A percentile compares a stretch with the other conserved stretches of the same genome.
phyloP scores from a whole-genome alignment of 1,140 invertebrate species.

The Macrobrachium rosenbergii region DNA sequence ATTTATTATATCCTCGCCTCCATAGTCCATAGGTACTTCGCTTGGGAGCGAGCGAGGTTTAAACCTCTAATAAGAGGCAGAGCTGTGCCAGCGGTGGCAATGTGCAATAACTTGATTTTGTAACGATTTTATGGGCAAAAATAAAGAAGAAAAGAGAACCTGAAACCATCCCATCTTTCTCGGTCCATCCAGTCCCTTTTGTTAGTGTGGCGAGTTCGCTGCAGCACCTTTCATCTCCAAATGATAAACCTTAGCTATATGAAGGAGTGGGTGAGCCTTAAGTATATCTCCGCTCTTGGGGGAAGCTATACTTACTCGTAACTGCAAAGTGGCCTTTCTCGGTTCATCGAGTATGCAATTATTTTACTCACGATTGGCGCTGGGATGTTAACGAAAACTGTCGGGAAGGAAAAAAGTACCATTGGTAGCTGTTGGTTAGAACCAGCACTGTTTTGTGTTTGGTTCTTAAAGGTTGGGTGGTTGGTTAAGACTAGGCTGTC shows the following conservation, averaged over 20 bases:
- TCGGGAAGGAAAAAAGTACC: too few relatives aligned
- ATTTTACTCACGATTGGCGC: neutral
- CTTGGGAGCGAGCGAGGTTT: too few relatives aligned
- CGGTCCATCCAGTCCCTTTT: constrained; percentile 37
- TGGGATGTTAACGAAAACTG: too few relatives aligned
- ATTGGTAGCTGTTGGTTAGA: too few relatives aligned
- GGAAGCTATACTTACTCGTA: neutral
- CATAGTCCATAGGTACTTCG: too few relatives aligned
- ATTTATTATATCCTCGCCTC: too few relatives aligned
- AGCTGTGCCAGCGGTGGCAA: too few relatives aligned
- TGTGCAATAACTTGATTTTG: too few relatives aligned
- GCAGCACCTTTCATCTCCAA: constrained; percentile 21
- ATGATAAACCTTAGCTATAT: constrained; percentile 40
- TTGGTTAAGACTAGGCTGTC: too few relatives aligned
- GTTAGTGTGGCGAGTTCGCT: neutral
- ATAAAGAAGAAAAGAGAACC: neutral
- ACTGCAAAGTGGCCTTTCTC: neutral
- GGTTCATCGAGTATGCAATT: neutral
- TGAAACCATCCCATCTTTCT: constrained; percentile 41
- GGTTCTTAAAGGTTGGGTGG: too few relatives aligned
- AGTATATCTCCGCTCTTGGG: neutral
- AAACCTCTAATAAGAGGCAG: too few relatives aligned
- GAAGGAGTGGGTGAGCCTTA: constrained; percentile 33
- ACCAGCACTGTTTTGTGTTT: too few relatives aligned
- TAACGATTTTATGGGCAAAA: neutral